A percentile compares a stretch with the other conserved stretches of the same genome.
These are phyloP conservation scores for Bathynomus jamesi DNA, from an alignment of 1,140 invertebrate genomes.

Conservation along the genomic window DNA sequence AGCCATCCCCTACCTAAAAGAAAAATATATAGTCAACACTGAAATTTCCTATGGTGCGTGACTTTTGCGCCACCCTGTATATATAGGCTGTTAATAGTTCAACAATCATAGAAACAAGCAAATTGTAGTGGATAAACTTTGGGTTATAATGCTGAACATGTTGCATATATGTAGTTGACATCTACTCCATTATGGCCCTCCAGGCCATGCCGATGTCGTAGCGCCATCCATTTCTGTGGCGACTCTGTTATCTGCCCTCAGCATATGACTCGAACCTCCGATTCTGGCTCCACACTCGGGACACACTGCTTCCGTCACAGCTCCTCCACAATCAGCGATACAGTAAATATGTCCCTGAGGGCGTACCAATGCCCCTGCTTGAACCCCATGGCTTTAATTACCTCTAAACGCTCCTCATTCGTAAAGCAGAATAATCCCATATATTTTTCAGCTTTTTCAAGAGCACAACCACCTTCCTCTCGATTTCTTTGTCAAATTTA, in stretches of 20 bases:
- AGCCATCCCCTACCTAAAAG: too few species aligned
- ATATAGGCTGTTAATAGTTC: too few species aligned
- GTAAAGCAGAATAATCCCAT: constrained; percentile 43
- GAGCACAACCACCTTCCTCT: constrained; percentile 29
- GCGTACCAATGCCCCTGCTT: constrained; percentile 60
- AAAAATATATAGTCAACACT: too few species aligned
- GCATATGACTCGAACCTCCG: constrained; percentile 54
- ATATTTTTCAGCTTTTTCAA: constrained; percentile 30
- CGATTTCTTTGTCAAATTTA: constrained; percentile 10
- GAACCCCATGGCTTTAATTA: constrained; percentile 57
- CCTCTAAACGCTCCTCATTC: constrained; percentile 50
- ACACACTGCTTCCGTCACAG: constrained; percentile 52
- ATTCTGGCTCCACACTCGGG: constrained; percentile 56
- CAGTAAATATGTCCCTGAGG: constrained; percentile 63
- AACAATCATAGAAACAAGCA: too few species aligned
- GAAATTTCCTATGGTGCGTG: too few species aligned
- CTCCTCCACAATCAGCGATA: constrained; percentile 63
- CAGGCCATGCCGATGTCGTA: constrained; percentile 46
- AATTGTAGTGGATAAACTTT: too few species aligned
- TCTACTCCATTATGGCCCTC: too few species aligned
- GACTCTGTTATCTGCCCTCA: constrained; percentile 48
- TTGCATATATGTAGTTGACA: too few species aligned
- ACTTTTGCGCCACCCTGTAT: too few species aligned
- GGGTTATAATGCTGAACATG: too few species aligned
- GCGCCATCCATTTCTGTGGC: constrained; percentile 56